phyloP scores from a whole-genome alignment of 1,140 invertebrate species.

The Solenopsis invicta region DNA sequence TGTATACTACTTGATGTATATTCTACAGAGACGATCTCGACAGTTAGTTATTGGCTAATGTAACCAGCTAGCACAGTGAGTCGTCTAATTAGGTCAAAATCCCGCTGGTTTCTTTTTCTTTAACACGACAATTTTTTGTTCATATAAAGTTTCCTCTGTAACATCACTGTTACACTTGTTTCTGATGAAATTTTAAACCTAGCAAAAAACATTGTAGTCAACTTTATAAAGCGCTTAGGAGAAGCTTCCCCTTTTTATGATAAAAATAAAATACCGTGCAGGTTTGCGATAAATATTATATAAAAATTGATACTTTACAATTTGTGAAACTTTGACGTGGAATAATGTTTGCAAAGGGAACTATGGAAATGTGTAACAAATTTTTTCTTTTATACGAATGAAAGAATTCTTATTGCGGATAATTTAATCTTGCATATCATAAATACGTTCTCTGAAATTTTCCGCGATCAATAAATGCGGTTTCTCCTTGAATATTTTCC shows the following conservation, averaged over 20 bases:
- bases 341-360: background rate
- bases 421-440: background rate
- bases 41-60: slow-evolving; percentile 11
- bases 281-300: background rate
- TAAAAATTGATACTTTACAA: background rate
- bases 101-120: background rate
- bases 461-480: too few relatives aligned
- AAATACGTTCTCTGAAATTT: background rate
- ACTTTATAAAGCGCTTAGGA: too few relatives aligned
- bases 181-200: background rate
- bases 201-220: background rate
- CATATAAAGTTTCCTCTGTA: background rate
- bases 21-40: slow-evolving; percentile 7
- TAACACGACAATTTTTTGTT: background rate
- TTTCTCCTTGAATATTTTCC: slow-evolving; percentile 7
- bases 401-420: background rate
- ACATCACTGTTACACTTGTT: background rate
- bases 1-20: slow-evolving; percentile 51
- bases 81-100: background rate
- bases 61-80: slow-evolving; percentile 6
- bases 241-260: background rate
- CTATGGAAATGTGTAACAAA: background rate
- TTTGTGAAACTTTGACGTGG: background rate
- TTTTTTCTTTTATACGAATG: background rate
- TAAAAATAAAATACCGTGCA: background rate